These are phyloP conservation scores for Pygocentrus nattereri DNA, from an alignment of 2,797 vertebrate genomes.

Conservation along the genomic window DNA sequence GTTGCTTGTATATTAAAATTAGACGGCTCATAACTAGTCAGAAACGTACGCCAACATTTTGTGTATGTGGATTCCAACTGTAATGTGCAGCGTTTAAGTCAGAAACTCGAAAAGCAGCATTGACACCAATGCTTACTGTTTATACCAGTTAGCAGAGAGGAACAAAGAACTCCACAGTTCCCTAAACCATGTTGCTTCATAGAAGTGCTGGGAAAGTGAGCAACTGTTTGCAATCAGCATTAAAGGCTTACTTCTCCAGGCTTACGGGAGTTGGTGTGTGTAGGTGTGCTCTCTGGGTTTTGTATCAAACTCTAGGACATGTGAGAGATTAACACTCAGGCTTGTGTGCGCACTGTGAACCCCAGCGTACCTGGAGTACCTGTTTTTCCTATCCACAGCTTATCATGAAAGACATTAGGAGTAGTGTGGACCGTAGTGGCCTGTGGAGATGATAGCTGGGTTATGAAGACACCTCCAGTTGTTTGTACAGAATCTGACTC, in stretches of 20 bases:
- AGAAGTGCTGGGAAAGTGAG: constrained; percentile 1
- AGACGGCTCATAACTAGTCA: no score
- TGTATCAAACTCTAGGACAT: not conserved
- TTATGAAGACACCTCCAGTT: not conserved
- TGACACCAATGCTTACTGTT: not conserved
- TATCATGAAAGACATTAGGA: not conserved
- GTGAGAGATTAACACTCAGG: no score
- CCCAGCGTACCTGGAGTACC: not conserved
- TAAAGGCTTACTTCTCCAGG: not conserved
- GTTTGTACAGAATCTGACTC: not conserved
- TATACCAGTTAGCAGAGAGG: not conserved
- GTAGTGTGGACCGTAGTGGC: not conserved
- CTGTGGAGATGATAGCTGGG: not conserved
- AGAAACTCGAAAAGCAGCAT: not conserved
- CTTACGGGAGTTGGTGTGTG: not conserved
- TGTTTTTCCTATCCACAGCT: not conserved
- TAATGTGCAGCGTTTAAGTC: not conserved
- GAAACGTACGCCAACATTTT: no score
- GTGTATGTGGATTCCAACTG: not conserved
- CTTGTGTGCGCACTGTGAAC: not conserved
- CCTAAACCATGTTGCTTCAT: not conserved
- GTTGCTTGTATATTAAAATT: no score
- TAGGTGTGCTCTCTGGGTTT: not conserved
- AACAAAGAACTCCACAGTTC: constrained; percentile 8
- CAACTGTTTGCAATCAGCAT: not conserved